Conservation (phyloP, 2,888 invertebrate species). For the Ptilodon capucinus region DNA sequence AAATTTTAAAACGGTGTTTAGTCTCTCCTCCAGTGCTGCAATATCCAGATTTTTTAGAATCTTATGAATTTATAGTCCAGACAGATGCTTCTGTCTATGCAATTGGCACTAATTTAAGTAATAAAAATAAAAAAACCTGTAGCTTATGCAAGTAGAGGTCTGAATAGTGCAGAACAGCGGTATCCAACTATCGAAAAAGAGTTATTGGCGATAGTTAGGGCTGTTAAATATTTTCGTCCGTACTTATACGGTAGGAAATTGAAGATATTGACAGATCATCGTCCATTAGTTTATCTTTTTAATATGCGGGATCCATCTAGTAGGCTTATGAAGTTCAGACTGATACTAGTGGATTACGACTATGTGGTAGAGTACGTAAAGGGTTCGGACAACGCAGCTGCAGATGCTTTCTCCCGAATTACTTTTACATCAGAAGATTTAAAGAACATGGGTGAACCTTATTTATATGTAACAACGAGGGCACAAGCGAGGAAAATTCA, state of each 20-base stretch:
- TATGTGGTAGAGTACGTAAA: conserved; percentile 12
- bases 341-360: conserved; percentile 14
- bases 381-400: conserved; percentile 10
- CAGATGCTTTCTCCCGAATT: conserved; percentile 12
- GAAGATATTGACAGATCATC: conserved; percentile 15
- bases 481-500: neutral
- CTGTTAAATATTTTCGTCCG: conserved; percentile 16
- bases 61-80: conserved; percentile 11
- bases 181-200: conserved; percentile 19
- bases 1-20: conserved; percentile 4
- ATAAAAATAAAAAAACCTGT: conserved; percentile 5
- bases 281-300: conserved; percentile 14
- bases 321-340: conserved; percentile 12
- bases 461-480: too few relatives aligned
- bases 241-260: conserved; percentile 18
- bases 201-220: conserved; percentile 15
- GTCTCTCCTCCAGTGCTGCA: conserved; percentile 5
- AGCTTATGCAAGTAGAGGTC: conserved; percentile 12
- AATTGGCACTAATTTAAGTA: conserved; percentile 6
- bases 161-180: conserved; percentile 12
- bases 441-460: too few relatives aligned
- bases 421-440: conserved; percentile 6
- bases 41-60: neutral
- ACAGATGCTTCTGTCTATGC: conserved; percentile 11
- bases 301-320: conserved; percentile 14